A percentile compares a stretch with the other conserved stretches of the same genome.
Conservation (phyloP, 2,888 invertebrate genomes). For the Thera britannica region DNA sequence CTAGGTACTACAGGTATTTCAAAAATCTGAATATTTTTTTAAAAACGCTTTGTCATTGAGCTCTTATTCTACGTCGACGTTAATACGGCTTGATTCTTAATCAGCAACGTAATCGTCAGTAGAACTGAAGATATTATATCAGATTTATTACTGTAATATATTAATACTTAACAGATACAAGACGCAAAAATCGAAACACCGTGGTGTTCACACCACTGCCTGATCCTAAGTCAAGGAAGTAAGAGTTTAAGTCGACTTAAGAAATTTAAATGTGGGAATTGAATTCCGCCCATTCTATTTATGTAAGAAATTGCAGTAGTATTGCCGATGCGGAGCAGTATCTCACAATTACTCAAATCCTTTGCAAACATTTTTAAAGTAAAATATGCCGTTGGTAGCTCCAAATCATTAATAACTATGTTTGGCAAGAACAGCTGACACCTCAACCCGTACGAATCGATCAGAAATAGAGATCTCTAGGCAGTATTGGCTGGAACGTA, state of each 20-base stretch:
- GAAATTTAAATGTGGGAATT: too few species aligned
- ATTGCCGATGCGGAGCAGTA: neutral
- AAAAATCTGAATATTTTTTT: conserved; percentile 1
- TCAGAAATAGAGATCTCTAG: neutral
- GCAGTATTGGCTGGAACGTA: neutral
- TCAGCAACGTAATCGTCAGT: neutral
- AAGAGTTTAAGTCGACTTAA: too few species aligned
- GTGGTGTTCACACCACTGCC: conserved; percentile 7
- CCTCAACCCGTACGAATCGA: neutral
- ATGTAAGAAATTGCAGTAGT: neutral
- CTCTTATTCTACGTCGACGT: conserved; percentile 8
- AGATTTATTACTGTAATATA: too few species aligned
- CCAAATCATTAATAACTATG: neutral
- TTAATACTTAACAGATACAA: too few species aligned
- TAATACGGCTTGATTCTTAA: conserved; percentile 3
- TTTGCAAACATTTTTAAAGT: neutral
- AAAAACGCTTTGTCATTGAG: neutral
- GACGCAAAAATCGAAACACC: too few species aligned
- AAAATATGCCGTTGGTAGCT: neutral
- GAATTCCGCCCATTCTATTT: too few species aligned
- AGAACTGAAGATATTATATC: neutral
- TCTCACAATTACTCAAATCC: neutral
- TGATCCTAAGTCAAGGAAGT: neutral
- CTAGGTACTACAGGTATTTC: conserved; percentile 8
- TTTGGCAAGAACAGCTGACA: neutral